Evolutionary conservation across 2,888 invertebrate genomes (phyloP), one percentile per base, ranked within the genome.

Genomic region (Eupithecia insigniata): DNA sequence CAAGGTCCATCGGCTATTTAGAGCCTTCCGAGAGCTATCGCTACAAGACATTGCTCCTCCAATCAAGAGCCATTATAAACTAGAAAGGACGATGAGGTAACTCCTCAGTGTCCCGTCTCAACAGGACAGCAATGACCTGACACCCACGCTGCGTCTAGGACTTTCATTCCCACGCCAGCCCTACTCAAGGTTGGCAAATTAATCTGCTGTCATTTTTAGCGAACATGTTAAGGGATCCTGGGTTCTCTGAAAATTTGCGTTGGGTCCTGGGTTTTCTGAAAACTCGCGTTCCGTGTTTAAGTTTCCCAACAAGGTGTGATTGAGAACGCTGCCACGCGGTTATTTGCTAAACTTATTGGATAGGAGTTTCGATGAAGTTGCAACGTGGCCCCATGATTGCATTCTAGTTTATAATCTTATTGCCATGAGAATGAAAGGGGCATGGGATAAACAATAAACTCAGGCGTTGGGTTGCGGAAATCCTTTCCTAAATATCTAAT

Each of bases 141-240:
- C 79, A 75, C 82, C 82, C 80, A 82, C 84, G 80, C 81, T 70
- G 70, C 76, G 78, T 79, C 79, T 80, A 78, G 79, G 78, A 83
- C 84, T 83, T 84, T 83, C 81, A 81, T 79, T 81, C 79, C 78
- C 78, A 76, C 78, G 77, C 74, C 78, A 77, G 79, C 80, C 80
- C 79, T 79, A 67, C 69, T 16, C 78, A 80, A 81, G 78, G 79
- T 77, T 78, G 74, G 36, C 64, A 64, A 36, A 64, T 64, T 36
- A 34, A 36, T 22, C 34, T 6, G n/a, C 4, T 32, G 34, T 30
- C 2, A 30, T 60, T 22, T 60, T 60, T 60, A 16, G 55, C 26
- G 26, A 51, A 22, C 26, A 26, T 22, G 46, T 2, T 18, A 18
- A 43, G 2, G n/a, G 22, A 22, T 22, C 51, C 51, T 10, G 22